Base-by-base conservation (phyloP, 2,888 invertebrate species). In the Apodemia zela region DNA sequence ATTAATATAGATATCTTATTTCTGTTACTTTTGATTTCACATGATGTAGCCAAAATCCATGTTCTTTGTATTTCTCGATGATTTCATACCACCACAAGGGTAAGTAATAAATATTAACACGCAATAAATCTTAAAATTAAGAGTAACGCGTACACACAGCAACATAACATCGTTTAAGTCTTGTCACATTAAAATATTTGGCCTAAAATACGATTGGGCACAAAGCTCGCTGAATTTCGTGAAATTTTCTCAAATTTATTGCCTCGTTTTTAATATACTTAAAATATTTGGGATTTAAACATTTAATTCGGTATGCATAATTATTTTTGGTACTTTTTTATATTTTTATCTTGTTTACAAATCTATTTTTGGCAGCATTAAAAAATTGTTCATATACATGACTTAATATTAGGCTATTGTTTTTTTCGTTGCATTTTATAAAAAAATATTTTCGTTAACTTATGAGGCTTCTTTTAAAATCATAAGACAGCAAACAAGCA, bases 101-200 rank as follows among this genome's bases (percentile, higher is more conserved):
- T 51, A 21, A 51, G 51, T 51, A 51, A 51, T 51, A 51, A 51
- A 51, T 51, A 51, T 51, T 51, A 68, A n/a, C 71, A 63, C 18
- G 67, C 69, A 66, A 74, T 80, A 79, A 81, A 81, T 81, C 72
- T 74, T 72, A 71, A 68, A 77, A 77, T 75, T 74, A 75, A 76
- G 75, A 70, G 72, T 70, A 78, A 76, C 68, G 69, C 69, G 69
- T 69, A 54, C 67, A 68, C 69, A 71, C 68, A 65, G 72, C 68
- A 73, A 71, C 68, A 68, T 66, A 65, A 65, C 72, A 67, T 74
- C 71, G 74, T 71, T 74, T 71, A 67, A 51, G 67, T 59, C 47
- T 58, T 71, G 70, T 72, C 70, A 63, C 70, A 63, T 69, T 63
- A 70, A 74, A 69, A 71, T 71, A 72, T 72, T 69, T 65, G 67